Evolutionary conservation across 2,888 invertebrate species (phyloP), one percentile per base, ranked within the genome.

Genomic region (Polylopha cassiicola): DNA sequence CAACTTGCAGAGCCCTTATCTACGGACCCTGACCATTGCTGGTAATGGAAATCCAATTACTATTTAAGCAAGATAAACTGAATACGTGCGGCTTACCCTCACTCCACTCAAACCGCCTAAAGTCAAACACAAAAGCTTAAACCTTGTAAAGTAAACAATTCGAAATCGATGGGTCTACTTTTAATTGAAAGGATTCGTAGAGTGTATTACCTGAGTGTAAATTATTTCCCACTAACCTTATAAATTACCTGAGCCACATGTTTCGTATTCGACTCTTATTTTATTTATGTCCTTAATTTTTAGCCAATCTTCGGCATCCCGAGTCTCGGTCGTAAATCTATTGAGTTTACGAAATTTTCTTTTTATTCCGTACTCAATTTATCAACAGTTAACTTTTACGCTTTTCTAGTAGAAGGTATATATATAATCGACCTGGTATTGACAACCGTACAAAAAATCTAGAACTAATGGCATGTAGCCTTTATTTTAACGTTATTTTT

Each of bases 1-100:
- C 43, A 58, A 68, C 64, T 65, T 62, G 63, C 59, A 54, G 48
- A 51, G 53, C 57, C 59, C 65, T 73, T 76, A 78, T 75, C 73
- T 70, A 48, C 61, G 52, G 61, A 63, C 67, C 71, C 68, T 65
- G 54, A 58, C 63, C 67, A 62, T 75, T 71, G 66, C 65, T 57
- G 60, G 69, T 74, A 79, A 77, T 75, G 70, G 72, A 73, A 76
- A 73, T 73, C 70, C 69, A 76, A 76, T 76, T 72, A 74, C 73
- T 71, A 71, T 74, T 75, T 72, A 64, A 65, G 53, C 61, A 61
- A 74, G 67, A 72, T 73, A 73, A 72, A 71, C 69, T 61, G 51
- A 58, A 66, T 63, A 67, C 68, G 66, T 73, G 68, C 56, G 60
- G 60, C 18, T 54, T 47, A 43, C 45, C 48, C 48, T 47, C 51